Evolutionary conservation across 1,140 invertebrate species (phyloP), one percentile per base, ranked within the genome.

Genomic region (Dendrolimus punctatus): DNA sequence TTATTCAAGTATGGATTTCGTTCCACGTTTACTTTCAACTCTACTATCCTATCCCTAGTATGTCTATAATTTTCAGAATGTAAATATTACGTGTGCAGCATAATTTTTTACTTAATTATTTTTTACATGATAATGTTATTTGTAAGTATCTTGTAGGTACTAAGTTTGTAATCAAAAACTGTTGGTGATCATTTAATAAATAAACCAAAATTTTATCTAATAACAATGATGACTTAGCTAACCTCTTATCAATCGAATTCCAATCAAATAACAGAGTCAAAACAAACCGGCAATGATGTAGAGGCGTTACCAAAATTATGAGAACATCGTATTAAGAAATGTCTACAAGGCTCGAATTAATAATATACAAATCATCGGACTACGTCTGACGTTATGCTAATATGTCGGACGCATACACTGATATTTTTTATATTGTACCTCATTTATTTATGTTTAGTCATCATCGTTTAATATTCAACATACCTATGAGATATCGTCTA

Each of bases 381-480:
- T 51, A 43, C 46, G 62, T 39, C 39, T 41, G 9, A 59, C 53
- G 53, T 68, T 67, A 62, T 73, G 62, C 64, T 70, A 68, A 71
- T 71, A 61, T 48, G 39, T 50, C 57, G 45, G 64, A 64, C 40
- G 64, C 58, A 65, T 60, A 60, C 55, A 58, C 39, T 39, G 48
- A 60, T n/a, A 39, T 71, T 76, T 76, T 77, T 70, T 73, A 57
- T 68, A 68, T 47, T 65, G 64, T 63, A 66, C 57, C 68, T 73
- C 71, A 77, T 76, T 76, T 78, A 74, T 83, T 75, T 74, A 63
- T 66, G 76, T 76, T 78, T 68, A 80, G 76, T 81, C 80, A 84
- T 81, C 69, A 53, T 71, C 63, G 66, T 71, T 74, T 74, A 73
- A 74, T 77, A 81, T 74, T 73, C 68, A 71, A 73, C 68, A 72